phyloP scores from a whole-genome alignment of 2,888 invertebrate species.

The Thumatha senex region DNA sequence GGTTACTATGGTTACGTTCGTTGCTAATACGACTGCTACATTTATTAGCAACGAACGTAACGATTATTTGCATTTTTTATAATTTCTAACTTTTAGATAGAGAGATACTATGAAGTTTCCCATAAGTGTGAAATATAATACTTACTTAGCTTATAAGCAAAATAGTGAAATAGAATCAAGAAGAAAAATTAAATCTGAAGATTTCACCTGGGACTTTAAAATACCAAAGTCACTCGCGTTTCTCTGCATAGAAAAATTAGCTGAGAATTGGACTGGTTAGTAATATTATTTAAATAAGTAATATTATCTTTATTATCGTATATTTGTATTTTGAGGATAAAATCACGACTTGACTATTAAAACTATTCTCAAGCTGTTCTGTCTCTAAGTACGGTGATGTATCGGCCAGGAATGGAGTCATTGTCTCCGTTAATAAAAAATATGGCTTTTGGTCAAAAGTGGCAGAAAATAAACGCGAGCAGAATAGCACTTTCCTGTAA shows the following conservation, averaged over 20 bases:
- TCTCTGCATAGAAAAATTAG: slow-evolving; percentile 75
- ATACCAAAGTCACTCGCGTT: slow-evolving; percentile 72
- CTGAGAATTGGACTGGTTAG: slow-evolving; percentile 73
- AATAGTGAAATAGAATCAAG: slow-evolving; percentile 56
- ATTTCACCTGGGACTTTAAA: slow-evolving; percentile 78
- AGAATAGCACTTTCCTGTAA: too few relatives aligned
- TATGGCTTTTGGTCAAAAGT: too few relatives aligned
- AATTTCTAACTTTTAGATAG: too few relatives aligned
- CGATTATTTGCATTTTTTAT: too few relatives aligned
- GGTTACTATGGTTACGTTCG: slow-evolving; percentile 20
- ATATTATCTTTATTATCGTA: not conserved
- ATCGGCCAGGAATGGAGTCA: too few relatives aligned
- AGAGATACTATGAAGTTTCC: slow-evolving; percentile 55
- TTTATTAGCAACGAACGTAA: too few relatives aligned
- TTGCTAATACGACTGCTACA: slow-evolving; percentile 5
- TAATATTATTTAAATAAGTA: not conserved
- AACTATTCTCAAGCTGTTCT: too few relatives aligned
- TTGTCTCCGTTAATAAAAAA: too few relatives aligned
- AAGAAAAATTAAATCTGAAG: slow-evolving; percentile 75
- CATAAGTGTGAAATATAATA: slow-evolving; percentile 64
- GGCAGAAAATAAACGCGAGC: too few relatives aligned
- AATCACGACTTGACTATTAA: too few relatives aligned
- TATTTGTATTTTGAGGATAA: too few relatives aligned
- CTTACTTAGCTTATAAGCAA: slow-evolving; percentile 70
- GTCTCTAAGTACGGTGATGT: too few relatives aligned